Evolutionary conservation across 2,797 vertebrate species (phyloP).

Genomic region (Pipistrellus nathusii): DNA sequence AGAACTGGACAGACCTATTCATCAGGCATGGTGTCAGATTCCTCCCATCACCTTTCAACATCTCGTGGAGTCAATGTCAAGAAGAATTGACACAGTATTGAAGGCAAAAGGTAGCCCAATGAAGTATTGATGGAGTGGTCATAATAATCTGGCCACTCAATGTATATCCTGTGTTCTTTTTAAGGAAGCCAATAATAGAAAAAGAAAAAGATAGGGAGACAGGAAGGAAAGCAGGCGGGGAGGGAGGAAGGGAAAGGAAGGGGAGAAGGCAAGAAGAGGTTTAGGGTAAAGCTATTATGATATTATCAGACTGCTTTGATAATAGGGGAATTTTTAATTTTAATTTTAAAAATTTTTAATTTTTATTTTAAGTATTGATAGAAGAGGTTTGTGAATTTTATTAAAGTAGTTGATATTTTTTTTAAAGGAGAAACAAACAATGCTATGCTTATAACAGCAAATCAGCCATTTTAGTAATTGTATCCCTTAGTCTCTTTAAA

Average conservation of each 20-base stretch:
- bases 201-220: neutral
- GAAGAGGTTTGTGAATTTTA: neutral
- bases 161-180: neutral
- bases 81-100: no score
- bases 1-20: no score
- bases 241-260: no score
- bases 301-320: neutral
- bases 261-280: accelerated
- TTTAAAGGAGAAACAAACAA: neutral
- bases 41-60: no score
- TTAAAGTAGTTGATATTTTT: neutral
- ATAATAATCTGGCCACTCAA: no score
- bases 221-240: no score
- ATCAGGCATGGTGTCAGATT: no score
- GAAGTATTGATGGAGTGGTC: no score
- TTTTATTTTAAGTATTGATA: neutral
- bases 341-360: no score
- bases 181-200: neutral
- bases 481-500: neutral
- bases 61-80: no score
- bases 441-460: neutral
- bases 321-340: neutral
- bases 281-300: neutral
- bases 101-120: no score
- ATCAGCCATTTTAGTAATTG: neutral